Evolutionary conservation across 2,888 invertebrate species (phyloP), one percentile per base, ranked within the genome.

Genomic region (Linnaemya vulpina): DNA sequence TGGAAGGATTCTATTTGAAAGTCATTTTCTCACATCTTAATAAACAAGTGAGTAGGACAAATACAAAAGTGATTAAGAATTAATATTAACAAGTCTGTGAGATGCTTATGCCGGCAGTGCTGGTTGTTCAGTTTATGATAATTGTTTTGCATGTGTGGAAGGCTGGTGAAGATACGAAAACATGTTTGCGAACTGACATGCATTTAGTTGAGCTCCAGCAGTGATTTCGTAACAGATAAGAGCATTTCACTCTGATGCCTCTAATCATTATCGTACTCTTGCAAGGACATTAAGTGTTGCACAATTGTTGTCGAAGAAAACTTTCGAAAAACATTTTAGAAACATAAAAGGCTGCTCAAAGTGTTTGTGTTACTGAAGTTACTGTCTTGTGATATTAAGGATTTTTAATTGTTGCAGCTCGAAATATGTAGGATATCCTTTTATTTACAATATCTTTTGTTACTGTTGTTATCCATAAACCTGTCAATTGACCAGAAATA

Each of bases 11-110:
- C 58, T 35, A 30, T 58, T 30, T 30, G 30, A 35, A 60, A 60
- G 38, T 60, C 10, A 60, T 38, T 35, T 60, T 60, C 4, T 1
- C 15, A 60, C 38, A 60, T 60, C 17, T 60, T 35, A 60, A 38
- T 35, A 35, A 60, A 38, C 60, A 60, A 20, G 17, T 11, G 25
- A 25, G 25, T 25, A 25, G 25, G 1, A 55, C 55, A 55, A 15
- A 25, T 55, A 15, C 55, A 25, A 22, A 60, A 17, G 13, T 38
- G 1, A 38, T 38, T 17, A 35, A 30, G 17, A 58, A 30, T 58
- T 17, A 17, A 60, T 15, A 25, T 25, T 25, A 25, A 55, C 15
- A 55, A 25, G 55, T 8, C 7, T 38, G 60, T n/a, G n/a, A 20
- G 4, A 20, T 60, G 60, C 17, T 3, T 60, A 8, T 17, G 35